Conservation (phyloP, 2,797 vertebrate genomes). For the Onychomys leucogaster region DNA sequence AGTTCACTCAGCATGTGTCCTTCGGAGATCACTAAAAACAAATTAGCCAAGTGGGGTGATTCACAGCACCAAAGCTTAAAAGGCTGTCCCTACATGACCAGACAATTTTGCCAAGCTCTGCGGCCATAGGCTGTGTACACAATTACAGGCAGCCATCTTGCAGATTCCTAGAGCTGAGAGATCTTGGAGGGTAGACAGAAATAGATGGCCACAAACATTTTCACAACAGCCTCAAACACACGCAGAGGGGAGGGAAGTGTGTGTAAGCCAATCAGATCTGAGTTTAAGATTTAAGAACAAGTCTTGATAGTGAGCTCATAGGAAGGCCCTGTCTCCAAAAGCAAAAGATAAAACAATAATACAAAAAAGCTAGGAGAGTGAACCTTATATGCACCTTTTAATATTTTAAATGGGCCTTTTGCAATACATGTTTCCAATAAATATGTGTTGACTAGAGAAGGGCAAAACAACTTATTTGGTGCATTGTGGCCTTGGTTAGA, state of each 20-base stretch:
- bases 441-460: not conserved
- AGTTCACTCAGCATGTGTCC: not conserved
- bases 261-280: not conserved
- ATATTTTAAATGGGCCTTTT: not conserved
- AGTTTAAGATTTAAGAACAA: slow-evolving; percentile 21
- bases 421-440: not conserved
- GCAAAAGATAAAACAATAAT: not conserved
- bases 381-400: not conserved
- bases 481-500: not conserved
- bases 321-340: not conserved
- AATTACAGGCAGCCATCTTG: not conserved
- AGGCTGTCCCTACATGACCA: not conserved
- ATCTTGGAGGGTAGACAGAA: not conserved
- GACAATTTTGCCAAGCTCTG: not conserved
- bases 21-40: not conserved
- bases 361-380: not conserved
- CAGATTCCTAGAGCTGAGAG: not conserved
- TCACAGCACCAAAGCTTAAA: not conserved
- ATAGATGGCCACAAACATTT: not conserved
- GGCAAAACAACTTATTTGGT: not conserved
- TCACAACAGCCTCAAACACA: not conserved
- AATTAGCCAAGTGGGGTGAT: not conserved
- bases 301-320: not conserved
- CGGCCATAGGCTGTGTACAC: not conserved
- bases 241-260: rapidly evolving